Evolutionary conservation across 2,113 vertebrate species (phyloP).

Genomic region (Chaetura pelagica): DNA sequence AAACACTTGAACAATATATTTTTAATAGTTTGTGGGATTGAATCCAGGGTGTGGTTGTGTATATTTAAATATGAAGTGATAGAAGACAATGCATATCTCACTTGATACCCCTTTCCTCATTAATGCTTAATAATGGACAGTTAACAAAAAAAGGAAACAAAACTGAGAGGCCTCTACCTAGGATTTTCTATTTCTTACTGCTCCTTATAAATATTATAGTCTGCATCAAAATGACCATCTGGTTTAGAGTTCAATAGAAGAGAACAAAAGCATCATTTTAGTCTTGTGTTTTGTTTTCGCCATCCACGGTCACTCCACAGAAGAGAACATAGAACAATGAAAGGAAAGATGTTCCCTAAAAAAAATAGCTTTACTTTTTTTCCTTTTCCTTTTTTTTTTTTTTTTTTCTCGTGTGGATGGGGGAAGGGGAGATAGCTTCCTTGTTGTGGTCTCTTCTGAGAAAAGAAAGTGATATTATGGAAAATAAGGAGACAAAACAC

Average conservation of each 20-base stretch:
- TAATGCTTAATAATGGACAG: neutral
- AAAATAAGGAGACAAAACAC: neutral
- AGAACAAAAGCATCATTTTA: neutral
- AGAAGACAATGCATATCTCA: neutral
- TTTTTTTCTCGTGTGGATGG: fast-evolving
- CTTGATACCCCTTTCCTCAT: neutral
- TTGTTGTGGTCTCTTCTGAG: neutral
- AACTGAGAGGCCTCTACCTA: neutral
- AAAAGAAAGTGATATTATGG: neutral
- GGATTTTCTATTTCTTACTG: neutral
- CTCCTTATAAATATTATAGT: neutral
- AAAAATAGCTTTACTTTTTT: neutral
- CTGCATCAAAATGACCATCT: neutral
- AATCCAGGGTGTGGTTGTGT: neutral
- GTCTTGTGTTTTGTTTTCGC: neutral
- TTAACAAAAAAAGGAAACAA: neutral
- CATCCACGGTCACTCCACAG: neutral
- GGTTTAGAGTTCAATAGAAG: neutral
- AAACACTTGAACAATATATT: neutral
- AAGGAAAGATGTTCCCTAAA: neutral
- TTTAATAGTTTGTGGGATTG: neutral
- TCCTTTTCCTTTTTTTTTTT: fast-evolving
- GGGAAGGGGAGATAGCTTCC: neutral
- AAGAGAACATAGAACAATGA: neutral
- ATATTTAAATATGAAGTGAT: neutral